These are phyloP conservation scores for Synchiropus splendidus DNA, from an alignment of 2,113 vertebrate species.

Conservation along the genomic window DNA sequence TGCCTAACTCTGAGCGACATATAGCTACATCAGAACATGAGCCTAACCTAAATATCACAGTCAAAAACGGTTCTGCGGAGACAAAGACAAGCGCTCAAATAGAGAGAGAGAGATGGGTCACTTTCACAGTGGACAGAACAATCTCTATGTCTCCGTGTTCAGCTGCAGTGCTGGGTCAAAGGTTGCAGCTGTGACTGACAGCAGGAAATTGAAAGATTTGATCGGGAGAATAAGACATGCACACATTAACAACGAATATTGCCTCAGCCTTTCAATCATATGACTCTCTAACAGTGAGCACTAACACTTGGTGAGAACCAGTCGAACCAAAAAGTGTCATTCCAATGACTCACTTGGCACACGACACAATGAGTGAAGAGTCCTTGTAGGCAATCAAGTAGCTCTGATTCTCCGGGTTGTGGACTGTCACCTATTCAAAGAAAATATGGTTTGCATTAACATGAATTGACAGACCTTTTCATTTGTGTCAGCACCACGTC, in stretches of 20 bases:
- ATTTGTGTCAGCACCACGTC: no score
- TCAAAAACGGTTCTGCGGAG: no score
- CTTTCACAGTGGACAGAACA: constrained; percentile 1
- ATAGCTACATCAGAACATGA: no score
- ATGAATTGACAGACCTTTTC: no score
- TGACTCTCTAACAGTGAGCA: no score
- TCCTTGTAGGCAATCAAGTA: constrained; percentile 98
- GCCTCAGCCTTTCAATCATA: neutral
- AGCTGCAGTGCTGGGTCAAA: constrained; percentile 7
- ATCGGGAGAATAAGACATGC: constrained; percentile 1
- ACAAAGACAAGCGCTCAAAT: neutral
- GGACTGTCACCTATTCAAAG: constrained; percentile 47
- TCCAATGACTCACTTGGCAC: constrained; percentile 89
- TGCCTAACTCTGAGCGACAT: no score
- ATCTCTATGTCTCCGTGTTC: neutral
- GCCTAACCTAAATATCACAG: no score
- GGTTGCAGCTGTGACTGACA: constrained; percentile 20
- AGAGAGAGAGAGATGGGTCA: constrained; percentile 5
- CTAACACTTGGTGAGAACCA: no score
- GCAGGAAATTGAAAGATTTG: constrained; percentile 33
- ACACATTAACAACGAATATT: neutral
- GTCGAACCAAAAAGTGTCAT: no score
- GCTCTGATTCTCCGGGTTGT: constrained; percentile 95
- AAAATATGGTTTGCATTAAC: no score
- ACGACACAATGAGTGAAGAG: constrained; percentile 90